These are phyloP conservation scores for Xenopus tropicalis DNA, from an alignment of 2,113 vertebrate species.

Conservation along the genomic window UCB_Xtro_10.0 CM004446.2:60675501-60676000, in stretches of 20 bases:
- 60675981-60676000: slow-evolving; percentile 18
- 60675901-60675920: slow-evolving; percentile 67
- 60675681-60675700: slow-evolving; percentile 81
- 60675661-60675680: slow-evolving; percentile 78
- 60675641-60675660: slow-evolving; percentile 80
- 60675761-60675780: slow-evolving; percentile 99
- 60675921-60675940: slow-evolving; percentile 51
- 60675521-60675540: slow-evolving; percentile 61
- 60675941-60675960: slow-evolving; percentile 16
- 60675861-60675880: slow-evolving; percentile 62
- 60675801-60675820: slow-evolving; percentile 78
- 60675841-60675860: slow-evolving; percentile 74
- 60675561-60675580: slow-evolving; percentile 67
- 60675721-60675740: slow-evolving; percentile 94
- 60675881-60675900: slow-evolving; percentile 61
- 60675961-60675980: slow-evolving; percentile 11
- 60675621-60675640: slow-evolving; percentile 79
- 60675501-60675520: slow-evolving; percentile 62
- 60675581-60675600: slow-evolving; percentile 84
- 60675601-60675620: slow-evolving; percentile 83
- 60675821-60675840: slow-evolving; percentile 60
- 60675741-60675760: slow-evolving; percentile 97
- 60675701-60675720: slow-evolving; percentile 79
- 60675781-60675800: slow-evolving; percentile 93
- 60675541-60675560: slow-evolving; percentile 62